phyloP scores from a whole-genome alignment of 2,888 invertebrate species.

The Dione vanillae region DNA sequence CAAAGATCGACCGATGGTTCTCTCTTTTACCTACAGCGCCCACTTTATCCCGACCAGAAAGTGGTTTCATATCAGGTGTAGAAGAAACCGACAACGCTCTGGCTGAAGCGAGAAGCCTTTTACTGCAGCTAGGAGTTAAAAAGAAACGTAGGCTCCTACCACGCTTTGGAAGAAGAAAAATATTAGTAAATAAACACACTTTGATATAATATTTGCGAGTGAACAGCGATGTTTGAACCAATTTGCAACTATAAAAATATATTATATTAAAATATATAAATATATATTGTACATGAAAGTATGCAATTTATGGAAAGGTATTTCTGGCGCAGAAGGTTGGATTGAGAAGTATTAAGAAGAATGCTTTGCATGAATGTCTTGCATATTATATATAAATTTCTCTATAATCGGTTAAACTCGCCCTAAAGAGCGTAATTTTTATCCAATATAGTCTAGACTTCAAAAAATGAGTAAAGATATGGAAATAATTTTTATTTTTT shows the following conservation, averaged over 20 bases:
- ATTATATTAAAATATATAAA: neutral
- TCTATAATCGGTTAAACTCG: too few species aligned
- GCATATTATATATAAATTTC: too few species aligned
- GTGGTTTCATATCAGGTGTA: slow-evolving; percentile 89
- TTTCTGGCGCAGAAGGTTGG: neutral
- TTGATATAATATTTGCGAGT: slow-evolving; percentile 59
- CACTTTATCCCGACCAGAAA: slow-evolving; percentile 89
- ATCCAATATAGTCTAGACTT: too few species aligned
- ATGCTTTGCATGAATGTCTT: too few species aligned
- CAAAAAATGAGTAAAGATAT: too few species aligned
- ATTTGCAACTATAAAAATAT: neutral
- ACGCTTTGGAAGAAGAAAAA: slow-evolving; percentile 89
- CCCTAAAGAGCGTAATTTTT: too few species aligned
- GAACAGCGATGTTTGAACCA: slow-evolving; percentile 53
- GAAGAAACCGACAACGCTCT: slow-evolving; percentile 85
- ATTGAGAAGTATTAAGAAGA: too few species aligned
- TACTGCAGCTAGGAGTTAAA: slow-evolving; percentile 88
- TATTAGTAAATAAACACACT: slow-evolving; percentile 83
- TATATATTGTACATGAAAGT: too few species aligned
- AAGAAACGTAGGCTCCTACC: slow-evolving; percentile 88
- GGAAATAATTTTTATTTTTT: too few species aligned
- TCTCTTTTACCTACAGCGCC: slow-evolving; percentile 86
- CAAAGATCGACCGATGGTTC: slow-evolving; percentile 93
- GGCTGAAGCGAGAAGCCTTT: slow-evolving; percentile 87
- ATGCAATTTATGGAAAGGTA: too few species aligned